Evolutionary conservation across 2,113 vertebrate genomes (phyloP).

Genomic region (Ardeotis arabs): DNA sequence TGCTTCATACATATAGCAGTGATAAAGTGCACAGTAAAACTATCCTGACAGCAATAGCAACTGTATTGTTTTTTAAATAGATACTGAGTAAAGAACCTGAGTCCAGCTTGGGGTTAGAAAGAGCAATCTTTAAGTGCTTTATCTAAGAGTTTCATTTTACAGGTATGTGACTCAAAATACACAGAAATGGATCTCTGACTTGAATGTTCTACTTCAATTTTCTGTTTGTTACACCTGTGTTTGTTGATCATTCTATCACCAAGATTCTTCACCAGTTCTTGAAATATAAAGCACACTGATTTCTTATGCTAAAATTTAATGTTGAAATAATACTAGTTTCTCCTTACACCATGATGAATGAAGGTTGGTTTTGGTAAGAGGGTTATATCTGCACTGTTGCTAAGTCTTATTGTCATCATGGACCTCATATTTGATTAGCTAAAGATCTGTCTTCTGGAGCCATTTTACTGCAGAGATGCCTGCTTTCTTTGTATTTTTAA

Average conservation of each 20-base stretch:
- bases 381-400: not conserved
- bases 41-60: not conserved
- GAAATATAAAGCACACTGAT: not conserved
- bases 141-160: not conserved
- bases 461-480: not conserved
- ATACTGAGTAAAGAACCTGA: not conserved
- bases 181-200: not conserved
- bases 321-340: not conserved
- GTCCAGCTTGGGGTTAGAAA: not conserved
- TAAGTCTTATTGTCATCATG: not conserved
- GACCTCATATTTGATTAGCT: not conserved
- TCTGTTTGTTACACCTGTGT: not conserved
- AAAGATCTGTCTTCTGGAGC: not conserved
- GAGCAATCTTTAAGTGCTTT: not conserved
- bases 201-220: not conserved
- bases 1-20: not conserved
- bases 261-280: not conserved
- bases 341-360: not conserved
- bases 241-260: not conserved
- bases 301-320: not conserved
- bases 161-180: not conserved
- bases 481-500: not conserved
- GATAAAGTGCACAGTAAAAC: not conserved
- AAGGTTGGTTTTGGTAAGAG: not conserved
- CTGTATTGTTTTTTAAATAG: not conserved